Evolutionary conservation across 2,888 invertebrate species (phyloP), one percentile per base, ranked within the genome.

Genomic region (Lasius fuliginosus): DNA sequence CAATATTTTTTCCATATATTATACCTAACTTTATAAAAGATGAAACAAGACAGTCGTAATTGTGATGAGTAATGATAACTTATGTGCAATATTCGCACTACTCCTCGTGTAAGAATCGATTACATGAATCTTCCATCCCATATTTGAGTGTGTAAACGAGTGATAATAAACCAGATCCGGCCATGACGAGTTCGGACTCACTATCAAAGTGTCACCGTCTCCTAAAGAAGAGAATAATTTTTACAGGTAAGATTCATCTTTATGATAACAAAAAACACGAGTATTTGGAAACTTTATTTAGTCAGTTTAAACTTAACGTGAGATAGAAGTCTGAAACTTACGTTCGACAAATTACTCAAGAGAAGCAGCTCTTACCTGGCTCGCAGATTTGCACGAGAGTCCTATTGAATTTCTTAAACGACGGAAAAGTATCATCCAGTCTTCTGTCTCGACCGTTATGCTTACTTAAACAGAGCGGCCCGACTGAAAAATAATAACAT

Each of bases 41-140:
- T 82, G 86, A 88, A 87, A 91, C 83, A 90, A 87, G 77, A 92
- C 76, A 76, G 88, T 81, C 60, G 84, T 83, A 18, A 92, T 84
- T 76, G 86, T 83, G 12, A 88, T 58, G 23, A 90, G 75, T 56
- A 87, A 83, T 36, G 89, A 91, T n/a, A 90, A 81, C 27, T 85
- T 86, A 42, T 77, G 62, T 23, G 81, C 53, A 46, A 88, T 77
- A 23, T 23, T 23, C 11, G 92, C 92, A 30, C 53, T 56, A 69
- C 86, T 93, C 76, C 91, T 95, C 65, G 95, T 95, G 93, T 97
- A 97, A 79, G 96, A 97, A 95, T 99, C 99, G 79, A 99, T 97
- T 36, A 99, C 96, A 95, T 97, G 97, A 93, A 99, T 98, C 95
- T 98, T 98, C 96, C 98, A 99, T 86, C 99, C 99, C 98, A 99